Evolutionary conservation across 2,888 invertebrate species (phyloP), one percentile per base, ranked within the genome.

Genomic region (Ophion ventricosus): DNA sequence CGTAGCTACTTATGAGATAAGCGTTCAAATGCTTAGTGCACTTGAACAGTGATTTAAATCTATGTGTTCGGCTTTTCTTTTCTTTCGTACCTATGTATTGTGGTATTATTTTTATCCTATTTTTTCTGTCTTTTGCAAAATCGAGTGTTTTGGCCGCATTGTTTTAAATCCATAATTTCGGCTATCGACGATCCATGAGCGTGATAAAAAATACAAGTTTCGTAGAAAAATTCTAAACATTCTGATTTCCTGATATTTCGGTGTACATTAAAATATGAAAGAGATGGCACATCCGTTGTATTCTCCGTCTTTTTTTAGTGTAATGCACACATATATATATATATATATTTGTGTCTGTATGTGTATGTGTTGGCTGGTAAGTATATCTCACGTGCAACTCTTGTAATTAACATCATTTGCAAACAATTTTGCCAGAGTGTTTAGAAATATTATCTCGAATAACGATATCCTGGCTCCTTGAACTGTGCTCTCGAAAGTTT

Each of bases 251-350:
- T 87, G 87, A 87, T 87, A 88, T 80, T 81, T 80, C 86, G 80
- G 72, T 83, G 74, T 88, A 87, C 74, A 87, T 74, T 89, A 87
- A 75, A 82, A 84, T 90, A 90, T 87, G 88, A 89, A 90, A 89
- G 88, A 86, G 90, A 90, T 90, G 90, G 90, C 90, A 90, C 90
- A 90, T 90, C 82, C 88, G 87, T 89, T 89, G 84, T 49, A 59
- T 86, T 74, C 87, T 84, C 40, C 61, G 63, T 81, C 14, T 54
- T 59, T 74, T 56, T 64, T 67, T 14, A 43, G 73, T 72, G 54
- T 70, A 57, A 49, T 64, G 43, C 25, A 67, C 23, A 57, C 23
- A 67, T n/a, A 61, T 25, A 61, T 5, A 61, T 14, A 61, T 14
- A 59, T 59, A 59, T 20, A n/a, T 20, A 70, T 26, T 14, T 49